A percentile compares a stretch with the other conserved stretches of the same genome.
phyloP scores from a whole-genome alignment of 2,888 invertebrate species.

The Euzophera pinguis region DNA sequence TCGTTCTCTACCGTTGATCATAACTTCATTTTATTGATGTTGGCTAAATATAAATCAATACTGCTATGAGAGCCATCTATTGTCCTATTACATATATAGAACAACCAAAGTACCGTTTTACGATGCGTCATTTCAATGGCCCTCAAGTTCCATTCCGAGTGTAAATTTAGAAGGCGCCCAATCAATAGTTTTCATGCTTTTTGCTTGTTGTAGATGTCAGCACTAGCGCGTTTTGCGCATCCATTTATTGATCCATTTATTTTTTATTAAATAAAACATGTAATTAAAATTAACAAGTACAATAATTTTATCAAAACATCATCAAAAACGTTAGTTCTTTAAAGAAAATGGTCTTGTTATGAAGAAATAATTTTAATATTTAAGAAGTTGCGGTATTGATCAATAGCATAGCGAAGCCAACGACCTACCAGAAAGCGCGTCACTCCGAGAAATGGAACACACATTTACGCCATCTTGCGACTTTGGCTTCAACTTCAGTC shows the following conservation, averaged over 20 bases:
- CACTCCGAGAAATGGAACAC: slow-evolving; percentile 32
- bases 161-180: slow-evolving; percentile 52
- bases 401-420: slow-evolving; percentile 21
- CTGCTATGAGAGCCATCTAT: slow-evolving; percentile 47
- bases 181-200: slow-evolving; percentile 48
- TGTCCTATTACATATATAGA: slow-evolving; percentile 38
- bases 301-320: not conserved
- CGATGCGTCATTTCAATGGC: slow-evolving; percentile 35
- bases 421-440: slow-evolving; percentile 21
- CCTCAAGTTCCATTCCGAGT: slow-evolving; percentile 25
- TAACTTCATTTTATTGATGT: not conserved
- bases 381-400: slow-evolving; percentile 26
- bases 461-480: slow-evolving; percentile 74
- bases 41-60: not conserved
- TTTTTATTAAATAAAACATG: slow-evolving; percentile 4
- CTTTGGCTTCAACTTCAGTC: slow-evolving; percentile 59
- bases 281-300: not conserved
- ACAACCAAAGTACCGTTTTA: slow-evolving; percentile 31
- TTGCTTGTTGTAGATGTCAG: slow-evolving; percentile 51
- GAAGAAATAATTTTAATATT: not conserved
- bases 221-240: slow-evolving; percentile 34
- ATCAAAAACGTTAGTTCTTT: not conserved
- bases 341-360: not conserved
- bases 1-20: not conserved
- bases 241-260: slow-evolving; percentile 21